Evolutionary conservation across 2,113 vertebrate species (phyloP).

Genomic region (Azemiops feae): DNA sequence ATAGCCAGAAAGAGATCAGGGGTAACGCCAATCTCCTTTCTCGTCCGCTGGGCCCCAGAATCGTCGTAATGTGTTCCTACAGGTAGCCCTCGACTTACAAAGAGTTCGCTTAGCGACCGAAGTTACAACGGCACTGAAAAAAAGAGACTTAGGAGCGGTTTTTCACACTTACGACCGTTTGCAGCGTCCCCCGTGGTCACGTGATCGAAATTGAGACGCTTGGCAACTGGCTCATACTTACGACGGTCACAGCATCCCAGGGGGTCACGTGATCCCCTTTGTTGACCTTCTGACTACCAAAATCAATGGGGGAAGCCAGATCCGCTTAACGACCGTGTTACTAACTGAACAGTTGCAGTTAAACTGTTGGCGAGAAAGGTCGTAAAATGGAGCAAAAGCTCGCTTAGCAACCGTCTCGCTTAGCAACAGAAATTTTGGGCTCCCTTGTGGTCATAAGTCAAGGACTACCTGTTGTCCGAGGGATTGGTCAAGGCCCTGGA

Average conservation of each 20-base stretch:
- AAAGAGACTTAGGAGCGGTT: background rate
- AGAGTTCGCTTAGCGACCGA: background rate
- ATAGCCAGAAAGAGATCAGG: background rate
- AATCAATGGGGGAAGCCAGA: background rate
- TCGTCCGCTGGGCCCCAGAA: background rate
- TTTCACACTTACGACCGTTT: background rate
- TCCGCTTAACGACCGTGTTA: background rate
- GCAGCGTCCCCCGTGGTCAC: too few relatives aligned
- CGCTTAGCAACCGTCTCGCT: background rate
- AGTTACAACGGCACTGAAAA: background rate
- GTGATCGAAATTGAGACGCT: background rate
- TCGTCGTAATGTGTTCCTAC: background rate
- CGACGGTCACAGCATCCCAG: background rate
- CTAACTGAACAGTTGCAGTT: background rate
- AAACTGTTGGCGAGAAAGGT: background rate
- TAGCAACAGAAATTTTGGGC: background rate
- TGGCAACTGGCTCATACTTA: background rate
- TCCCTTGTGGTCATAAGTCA: background rate
- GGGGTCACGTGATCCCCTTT: background rate
- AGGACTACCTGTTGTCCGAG: background rate
- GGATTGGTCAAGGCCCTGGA: background rate
- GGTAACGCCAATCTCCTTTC: background rate
- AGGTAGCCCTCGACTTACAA: background rate
- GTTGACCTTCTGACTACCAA: background rate
- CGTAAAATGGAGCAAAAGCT: background rate